Evolutionary conservation across 2,113 vertebrate species (phyloP).

Genomic region (Tor tambroides): DNA sequence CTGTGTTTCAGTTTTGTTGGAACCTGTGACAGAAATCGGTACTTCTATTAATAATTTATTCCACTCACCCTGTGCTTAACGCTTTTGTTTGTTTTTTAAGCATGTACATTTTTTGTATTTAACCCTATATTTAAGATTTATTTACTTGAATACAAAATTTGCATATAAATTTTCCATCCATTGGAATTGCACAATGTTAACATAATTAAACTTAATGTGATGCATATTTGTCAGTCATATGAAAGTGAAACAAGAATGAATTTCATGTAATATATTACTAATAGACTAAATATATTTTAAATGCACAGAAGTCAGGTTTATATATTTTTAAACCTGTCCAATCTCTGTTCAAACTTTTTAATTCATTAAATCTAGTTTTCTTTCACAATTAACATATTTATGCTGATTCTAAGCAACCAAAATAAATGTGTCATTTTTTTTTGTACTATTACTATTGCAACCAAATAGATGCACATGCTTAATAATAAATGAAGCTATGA

Average conservation of each 20-base stretch:
- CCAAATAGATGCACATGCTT: neutral
- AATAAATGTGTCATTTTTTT: neutral
- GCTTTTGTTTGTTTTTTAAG: no score
- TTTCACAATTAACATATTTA: no score
- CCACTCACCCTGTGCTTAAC: neutral
- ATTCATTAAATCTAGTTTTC: no score
- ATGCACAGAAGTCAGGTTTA: neutral
- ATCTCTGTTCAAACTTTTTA: neutral
- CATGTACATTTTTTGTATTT: no score
- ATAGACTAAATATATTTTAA: neutral
- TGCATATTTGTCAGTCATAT: no score
- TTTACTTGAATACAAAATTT: neutral
- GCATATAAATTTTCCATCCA: neutral
- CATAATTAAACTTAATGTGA: neutral
- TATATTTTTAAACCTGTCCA: neutral
- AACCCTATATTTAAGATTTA: no score
- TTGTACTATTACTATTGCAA: neutral
- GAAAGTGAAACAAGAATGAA: no score
- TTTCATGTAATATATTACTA: neutral
- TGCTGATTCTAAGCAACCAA: neutral
- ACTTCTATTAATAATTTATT: neutral
- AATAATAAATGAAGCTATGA: neutral
- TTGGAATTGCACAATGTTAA: neutral
- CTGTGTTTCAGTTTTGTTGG: slow-evolving; percentile 64
- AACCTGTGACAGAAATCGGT: slow-evolving; percentile 60